A percentile compares a stretch with the other conserved stretches of the same genome.
These are phyloP conservation scores for Cerastoderma edule DNA, from an alignment of 2,888 invertebrate species.

Conservation along the genomic window DNA sequence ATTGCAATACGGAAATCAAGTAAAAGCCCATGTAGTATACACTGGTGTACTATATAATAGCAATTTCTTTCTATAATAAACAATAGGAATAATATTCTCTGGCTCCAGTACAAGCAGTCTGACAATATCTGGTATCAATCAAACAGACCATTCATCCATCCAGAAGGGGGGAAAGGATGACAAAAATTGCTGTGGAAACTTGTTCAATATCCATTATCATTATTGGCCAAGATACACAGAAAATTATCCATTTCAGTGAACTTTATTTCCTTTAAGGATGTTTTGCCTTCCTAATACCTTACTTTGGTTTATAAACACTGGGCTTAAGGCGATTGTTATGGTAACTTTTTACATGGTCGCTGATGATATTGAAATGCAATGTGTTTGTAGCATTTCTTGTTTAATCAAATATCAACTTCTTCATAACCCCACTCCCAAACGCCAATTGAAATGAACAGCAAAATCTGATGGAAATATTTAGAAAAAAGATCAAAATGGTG, in stretches of 20 bases:
- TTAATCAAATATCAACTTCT: no score
- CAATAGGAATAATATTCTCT: conserved; percentile 15
- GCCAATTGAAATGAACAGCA: no score
- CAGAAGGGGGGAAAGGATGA: neutral
- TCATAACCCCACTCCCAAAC: no score
- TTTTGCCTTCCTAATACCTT: no score
- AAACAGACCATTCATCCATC: conserved; percentile 17
- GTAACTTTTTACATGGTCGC: no score
- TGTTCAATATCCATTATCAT: conserved; percentile 16
- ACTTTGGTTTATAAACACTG: neutral
- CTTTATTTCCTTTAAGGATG: neutral
- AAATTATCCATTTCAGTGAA: conserved; percentile 8
- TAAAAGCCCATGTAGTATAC: conserved; percentile 13
- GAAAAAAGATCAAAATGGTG: no score
- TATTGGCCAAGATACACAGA: conserved; percentile 1
- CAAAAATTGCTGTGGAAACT: conserved; percentile 9
- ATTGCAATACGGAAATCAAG: conserved; percentile 1
- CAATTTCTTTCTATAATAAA: conserved; percentile 14
- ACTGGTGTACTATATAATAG: conserved; percentile 20
- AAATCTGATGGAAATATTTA: no score
- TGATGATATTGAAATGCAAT: no score
- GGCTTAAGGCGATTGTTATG: conserved; percentile 5
- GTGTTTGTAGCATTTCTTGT: no score
- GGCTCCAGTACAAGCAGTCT: conserved; percentile 10
- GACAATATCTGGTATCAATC: conserved; percentile 29